Evolutionary conservation across 2,797 vertebrate species (phyloP).

Genomic region (Florisuga fusca): DNA sequence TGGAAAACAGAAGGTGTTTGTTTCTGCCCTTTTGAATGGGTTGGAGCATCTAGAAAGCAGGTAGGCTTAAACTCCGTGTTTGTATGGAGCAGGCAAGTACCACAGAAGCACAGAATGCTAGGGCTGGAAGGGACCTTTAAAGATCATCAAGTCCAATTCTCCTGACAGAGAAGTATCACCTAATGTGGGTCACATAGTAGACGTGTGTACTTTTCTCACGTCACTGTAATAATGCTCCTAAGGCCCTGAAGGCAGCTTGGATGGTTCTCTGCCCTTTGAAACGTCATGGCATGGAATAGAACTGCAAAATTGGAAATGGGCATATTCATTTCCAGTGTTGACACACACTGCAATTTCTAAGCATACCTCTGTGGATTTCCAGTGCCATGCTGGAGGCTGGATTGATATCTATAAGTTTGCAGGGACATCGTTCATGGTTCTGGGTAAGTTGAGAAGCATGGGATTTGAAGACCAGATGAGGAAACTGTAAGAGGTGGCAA

Average conservation of each 20-base stretch:
- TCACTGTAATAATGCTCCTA: neutral
- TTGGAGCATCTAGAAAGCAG: neutral
- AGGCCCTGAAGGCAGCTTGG: neutral
- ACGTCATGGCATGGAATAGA: neutral
- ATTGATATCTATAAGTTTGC: neutral
- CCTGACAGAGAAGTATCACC: no score
- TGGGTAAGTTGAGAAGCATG: neutral
- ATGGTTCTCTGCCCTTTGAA: neutral
- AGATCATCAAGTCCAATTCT: no score
- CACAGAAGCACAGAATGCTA: no score
- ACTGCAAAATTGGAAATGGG: neutral
- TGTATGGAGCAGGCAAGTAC: neutral
- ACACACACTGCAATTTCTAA: fast-evolving
- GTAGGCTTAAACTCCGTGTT: neutral
- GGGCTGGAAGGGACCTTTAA: no score
- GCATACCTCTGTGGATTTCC: neutral
- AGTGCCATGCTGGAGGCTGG: neutral
- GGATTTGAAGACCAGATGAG: neutral
- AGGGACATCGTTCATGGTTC: fast-evolving
- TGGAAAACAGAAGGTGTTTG: neutral
- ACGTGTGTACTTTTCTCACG: fast-evolving
- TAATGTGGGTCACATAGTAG: neutral
- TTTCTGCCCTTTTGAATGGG: neutral
- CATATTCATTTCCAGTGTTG: neutral
- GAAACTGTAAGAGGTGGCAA: neutral